These are phyloP conservation scores for Morinoia aosen DNA, from an alignment of 2,888 invertebrate genomes.

Conservation along the genomic window DNA sequence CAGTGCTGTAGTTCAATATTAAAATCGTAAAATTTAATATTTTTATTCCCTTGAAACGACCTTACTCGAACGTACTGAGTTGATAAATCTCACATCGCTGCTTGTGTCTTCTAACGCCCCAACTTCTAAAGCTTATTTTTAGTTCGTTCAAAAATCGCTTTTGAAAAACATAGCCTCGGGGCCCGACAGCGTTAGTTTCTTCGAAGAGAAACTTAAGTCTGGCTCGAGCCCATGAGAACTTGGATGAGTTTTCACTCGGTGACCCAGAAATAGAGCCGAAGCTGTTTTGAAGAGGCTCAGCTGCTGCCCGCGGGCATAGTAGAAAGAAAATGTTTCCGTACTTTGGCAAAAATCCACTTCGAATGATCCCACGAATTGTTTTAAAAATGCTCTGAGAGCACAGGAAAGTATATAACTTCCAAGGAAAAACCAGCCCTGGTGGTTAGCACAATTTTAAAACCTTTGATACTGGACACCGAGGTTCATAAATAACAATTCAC, in stretches of 20 bases:
- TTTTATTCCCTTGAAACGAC: neutral
- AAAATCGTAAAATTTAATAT: neutral
- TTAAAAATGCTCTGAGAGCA: neutral
- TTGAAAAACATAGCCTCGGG: neutral
- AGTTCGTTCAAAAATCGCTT: neutral
- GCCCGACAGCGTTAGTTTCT: neutral
- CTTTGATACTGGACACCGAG: neutral
- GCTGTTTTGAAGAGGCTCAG: neutral
- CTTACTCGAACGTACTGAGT: neutral
- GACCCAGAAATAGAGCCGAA: neutral
- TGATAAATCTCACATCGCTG: neutral
- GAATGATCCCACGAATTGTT: neutral
- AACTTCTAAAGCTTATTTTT: neutral
- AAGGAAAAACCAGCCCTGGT: neutral
- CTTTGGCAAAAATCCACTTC: neutral
- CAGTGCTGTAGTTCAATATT: neutral
- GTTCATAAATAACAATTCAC: neutral
- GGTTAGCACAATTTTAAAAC: neutral
- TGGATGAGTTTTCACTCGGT: neutral
- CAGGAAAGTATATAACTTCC: neutral
- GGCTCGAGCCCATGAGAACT: constrained; percentile 5
- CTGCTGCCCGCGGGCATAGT: neutral
- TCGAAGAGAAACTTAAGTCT: neutral
- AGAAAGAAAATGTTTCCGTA: neutral
- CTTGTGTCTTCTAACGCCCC: neutral